Conservation (phyloP, 2,797 vertebrate genomes). For the Enteromius unitaeniatus region DNA sequence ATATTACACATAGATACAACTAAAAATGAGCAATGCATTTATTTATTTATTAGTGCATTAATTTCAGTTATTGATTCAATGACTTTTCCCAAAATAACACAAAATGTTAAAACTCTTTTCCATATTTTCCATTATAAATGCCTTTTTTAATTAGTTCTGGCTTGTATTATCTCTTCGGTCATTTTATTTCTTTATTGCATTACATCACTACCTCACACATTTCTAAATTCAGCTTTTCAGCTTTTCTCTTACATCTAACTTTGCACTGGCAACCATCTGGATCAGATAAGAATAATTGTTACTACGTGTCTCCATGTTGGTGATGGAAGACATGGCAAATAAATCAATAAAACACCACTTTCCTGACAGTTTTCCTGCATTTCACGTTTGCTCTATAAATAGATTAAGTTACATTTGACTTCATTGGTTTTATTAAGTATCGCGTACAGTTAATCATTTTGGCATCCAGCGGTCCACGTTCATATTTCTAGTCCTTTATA, state of each 20-base stretch:
- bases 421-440: constrained; percentile 46
- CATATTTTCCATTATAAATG: neutral
- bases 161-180: neutral
- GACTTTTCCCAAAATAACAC: neutral
- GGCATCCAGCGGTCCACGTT: constrained; percentile 20
- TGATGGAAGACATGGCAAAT: constrained; percentile 44
- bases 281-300: constrained; percentile 31
- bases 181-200: too few species aligned
- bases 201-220: too few species aligned
- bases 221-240: constrained; percentile 11
- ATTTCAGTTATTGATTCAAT: neutral
- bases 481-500: constrained; percentile 44
- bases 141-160: neutral
- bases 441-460: constrained; percentile 39
- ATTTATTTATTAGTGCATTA: neutral
- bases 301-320: constrained; percentile 2
- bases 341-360: constrained; percentile 31
- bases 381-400: constrained; percentile 37
- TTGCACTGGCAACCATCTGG: constrained; percentile 28
- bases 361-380: constrained; percentile 25
- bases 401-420: constrained; percentile 49
- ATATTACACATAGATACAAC: neutral
- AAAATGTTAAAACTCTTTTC: neutral
- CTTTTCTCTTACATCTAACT: constrained; percentile 3
- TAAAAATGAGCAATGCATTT: neutral